Percentiles rank a stretch among this genome's conserved stretches.
Evolutionary conservation across 2,797 vertebrate genomes (phyloP).

Genomic region (Ataeniobius toweri): DNA sequence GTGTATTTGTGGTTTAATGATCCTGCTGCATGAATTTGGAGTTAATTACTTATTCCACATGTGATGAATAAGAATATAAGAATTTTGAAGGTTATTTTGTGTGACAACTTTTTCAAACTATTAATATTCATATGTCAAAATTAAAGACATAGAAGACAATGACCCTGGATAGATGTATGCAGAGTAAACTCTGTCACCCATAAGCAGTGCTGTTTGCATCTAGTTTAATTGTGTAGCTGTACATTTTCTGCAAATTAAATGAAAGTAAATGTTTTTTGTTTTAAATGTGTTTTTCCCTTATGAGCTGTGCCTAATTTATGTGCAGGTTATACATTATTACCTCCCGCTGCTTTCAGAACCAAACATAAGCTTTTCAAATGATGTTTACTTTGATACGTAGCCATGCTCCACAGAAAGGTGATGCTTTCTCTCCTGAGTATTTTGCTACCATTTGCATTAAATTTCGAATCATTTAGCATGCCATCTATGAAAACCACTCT

Average conservation of each 20-base stretch:
- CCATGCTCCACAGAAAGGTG: slow-evolving; percentile 1
- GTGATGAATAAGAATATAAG: background rate
- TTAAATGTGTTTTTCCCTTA: background rate
- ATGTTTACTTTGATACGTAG: slow-evolving; percentile 11
- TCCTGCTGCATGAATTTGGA: background rate
- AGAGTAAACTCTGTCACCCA: background rate
- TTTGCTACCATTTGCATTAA: slow-evolving; percentile 37
- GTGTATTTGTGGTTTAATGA: background rate
- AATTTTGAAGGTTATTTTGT: background rate
- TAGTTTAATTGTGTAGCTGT: background rate
- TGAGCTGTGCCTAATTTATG: slow-evolving; percentile 21
- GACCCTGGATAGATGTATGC: background rate
- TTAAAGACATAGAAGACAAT: background rate
- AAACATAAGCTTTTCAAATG: slow-evolving; percentile 18
- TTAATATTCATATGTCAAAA: background rate
- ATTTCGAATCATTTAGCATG: slow-evolving; percentile 25
- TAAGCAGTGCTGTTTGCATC: background rate
- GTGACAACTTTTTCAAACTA: background rate
- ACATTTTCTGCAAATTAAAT: background rate
- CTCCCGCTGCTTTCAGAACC: slow-evolving; percentile 14
- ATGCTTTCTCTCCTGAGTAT: slow-evolving; percentile 11
- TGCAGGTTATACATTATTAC: slow-evolving; percentile 25
- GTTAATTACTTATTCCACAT: background rate
- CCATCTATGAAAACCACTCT: background rate
- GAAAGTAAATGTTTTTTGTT: slow-evolving; percentile 20